Evolutionary conservation across 2,113 vertebrate species (phyloP), one percentile per base, ranked within the genome.

Genomic region (Dolichallabes microphthalmus): DNA sequence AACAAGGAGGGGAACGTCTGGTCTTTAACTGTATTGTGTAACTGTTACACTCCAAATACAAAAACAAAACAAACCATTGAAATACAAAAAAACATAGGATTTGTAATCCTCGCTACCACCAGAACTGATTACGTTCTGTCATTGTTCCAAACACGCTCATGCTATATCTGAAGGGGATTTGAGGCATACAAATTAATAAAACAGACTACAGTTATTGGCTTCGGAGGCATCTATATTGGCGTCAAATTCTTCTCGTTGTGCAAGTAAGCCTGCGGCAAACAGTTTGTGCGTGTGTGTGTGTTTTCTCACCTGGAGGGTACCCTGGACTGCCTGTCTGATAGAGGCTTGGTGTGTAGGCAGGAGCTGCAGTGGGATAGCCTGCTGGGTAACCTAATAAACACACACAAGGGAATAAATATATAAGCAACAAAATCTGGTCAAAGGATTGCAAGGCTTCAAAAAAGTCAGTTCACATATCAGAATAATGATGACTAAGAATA

Each of bases 271-370:
- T 22, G 35, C 17, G 3, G 32, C 12, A 76, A 27, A 57, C 79
- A 22, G 45, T 39, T 52, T 82, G 30, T 52, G 52, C 15, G 52
- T 17, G 55, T 68, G 45, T 30, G 95, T 94, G 15, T 77, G 13
- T 80, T 2, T 30, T 73, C 74, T 95, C 94, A 97, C 96, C 96
- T 96, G 96, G 97, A 93, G 98, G 98, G 22, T 99, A 99, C 92
- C 97, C 98, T 1, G 98, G 97, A 94, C 96, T 99, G 90, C 96
- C 97, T 90, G 98, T 96, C 87, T 97, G 96, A 89, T 99, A 99
- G 90, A 99, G 95, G 91, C 98, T 99, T 87, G 97, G 96, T 82
- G 98, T 97, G 93, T 98, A 99, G 91, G 97, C 94, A 86, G 97
- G 97, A 68, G 97, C 97, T 9, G 98, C 94, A 2, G 98, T 94